Base-by-base conservation (phyloP, 2,797 vertebrate genomes). In the Bryconaethiops microstoma region DNA sequence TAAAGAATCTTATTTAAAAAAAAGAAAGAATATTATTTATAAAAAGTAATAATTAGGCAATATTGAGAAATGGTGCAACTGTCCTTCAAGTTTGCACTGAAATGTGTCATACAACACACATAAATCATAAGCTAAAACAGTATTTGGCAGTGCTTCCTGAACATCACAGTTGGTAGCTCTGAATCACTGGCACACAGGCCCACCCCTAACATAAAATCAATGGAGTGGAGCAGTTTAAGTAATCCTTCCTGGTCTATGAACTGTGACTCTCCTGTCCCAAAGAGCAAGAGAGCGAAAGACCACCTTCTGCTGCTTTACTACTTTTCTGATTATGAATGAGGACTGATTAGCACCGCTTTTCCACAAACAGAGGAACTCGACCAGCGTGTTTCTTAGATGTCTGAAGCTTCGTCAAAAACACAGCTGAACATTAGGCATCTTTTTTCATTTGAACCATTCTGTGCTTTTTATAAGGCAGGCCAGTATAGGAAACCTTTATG, bases 171-270 rank as follows among this genome's bases (percentile, higher is more conserved):
- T 42, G 60, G 50, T 60, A 78, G 76, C 60, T 71, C 64, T 67
- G 25, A 71, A 39, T 82, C 76, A 77, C 42, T 79, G 40, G 74
- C 60, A 79, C 59, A 14, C 21, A 45, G 25, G 77, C 62, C 45
- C 59, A 76, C 40, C 57, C 76, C 74, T 55, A 64, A 19, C 78
- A 72, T 67, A 81, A 82, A 79, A 86, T 86, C 84, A 86, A 76
- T 81, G 76, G 77, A 72, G 67, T 72, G 65, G 52, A 79, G 76
- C 67, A 54, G 71, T 83, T 73, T 69, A 83, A 81, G 70, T 83
- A 82, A 86, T 82, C 82, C 65, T 73, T 40, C 23, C 25, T 77
- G 55, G 70, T 80, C 59, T 74, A 42, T 64, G 42, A 76, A 71
- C 79, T 83, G 64, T 60, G 59, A 35, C 59, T 69, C 48, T 17